Evolutionary conservation across 2,888 invertebrate species (phyloP).

Genomic region (Cistogaster globosa): DNA sequence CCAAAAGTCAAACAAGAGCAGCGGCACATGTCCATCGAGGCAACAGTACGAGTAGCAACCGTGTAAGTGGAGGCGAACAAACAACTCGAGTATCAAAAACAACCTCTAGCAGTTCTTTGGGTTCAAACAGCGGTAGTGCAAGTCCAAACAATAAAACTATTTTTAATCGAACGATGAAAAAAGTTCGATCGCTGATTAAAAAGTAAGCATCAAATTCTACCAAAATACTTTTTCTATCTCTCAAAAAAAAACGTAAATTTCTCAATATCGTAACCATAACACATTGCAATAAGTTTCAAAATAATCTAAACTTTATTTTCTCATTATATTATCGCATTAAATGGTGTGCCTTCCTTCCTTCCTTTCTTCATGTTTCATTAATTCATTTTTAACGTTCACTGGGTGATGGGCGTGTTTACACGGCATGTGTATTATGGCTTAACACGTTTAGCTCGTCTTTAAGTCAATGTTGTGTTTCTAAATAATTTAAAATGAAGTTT

Average conservation of each 20-base stretch:
- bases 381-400: too few species aligned
- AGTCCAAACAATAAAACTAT: slow-evolving; percentile 86
- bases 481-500: too few species aligned
- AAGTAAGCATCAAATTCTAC: slow-evolving; percentile 81
- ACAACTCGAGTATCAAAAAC: slow-evolving; percentile 64
- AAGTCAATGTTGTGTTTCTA: too few species aligned
- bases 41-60: slow-evolving; percentile 73
- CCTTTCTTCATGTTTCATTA: too few species aligned
- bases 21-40: slow-evolving; percentile 79
- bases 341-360: neutral
- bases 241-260: neutral
- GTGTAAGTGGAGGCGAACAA: slow-evolving; percentile 21
- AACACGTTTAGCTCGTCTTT: too few species aligned
- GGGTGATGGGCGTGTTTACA: too few species aligned
- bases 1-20: slow-evolving; percentile 76
- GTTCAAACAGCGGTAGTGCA: slow-evolving; percentile 84
- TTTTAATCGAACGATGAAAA: slow-evolving; percentile 93
- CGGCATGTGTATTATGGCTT: too few species aligned
- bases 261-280: neutral
- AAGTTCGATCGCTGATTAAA: slow-evolving; percentile 90
- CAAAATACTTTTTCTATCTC: slow-evolving; percentile 9
- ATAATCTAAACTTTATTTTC: neutral
- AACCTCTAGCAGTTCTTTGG: slow-evolving; percentile 65
- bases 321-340: neutral
- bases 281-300: neutral